Conservation (phyloP, 2,797 vertebrate species). For the Decapterus maruadsi region DNA sequence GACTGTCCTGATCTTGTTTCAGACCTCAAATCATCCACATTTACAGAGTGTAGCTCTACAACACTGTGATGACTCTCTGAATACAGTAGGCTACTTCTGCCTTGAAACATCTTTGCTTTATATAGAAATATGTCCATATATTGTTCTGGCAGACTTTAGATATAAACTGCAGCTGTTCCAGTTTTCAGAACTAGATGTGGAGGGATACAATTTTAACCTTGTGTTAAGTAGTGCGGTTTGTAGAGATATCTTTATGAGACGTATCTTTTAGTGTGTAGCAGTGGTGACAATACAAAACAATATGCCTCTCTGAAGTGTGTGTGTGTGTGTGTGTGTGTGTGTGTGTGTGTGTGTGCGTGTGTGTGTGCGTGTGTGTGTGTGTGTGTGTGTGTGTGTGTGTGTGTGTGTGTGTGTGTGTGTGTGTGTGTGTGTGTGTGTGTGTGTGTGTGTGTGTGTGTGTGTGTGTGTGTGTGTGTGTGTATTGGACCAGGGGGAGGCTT, state of each 20-base stretch:
- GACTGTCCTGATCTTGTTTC: constrained; percentile 27
- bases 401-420: too few species aligned
- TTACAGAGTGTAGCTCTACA: constrained; percentile 24
- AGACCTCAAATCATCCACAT: constrained; percentile 14
- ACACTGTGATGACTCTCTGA: constrained; percentile 43
- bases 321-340: too few species aligned
- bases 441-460: too few species aligned
- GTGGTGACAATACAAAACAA: background rate
- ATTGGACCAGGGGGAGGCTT: background rate
- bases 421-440: too few species aligned
- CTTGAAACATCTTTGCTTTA: background rate
- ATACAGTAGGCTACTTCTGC: background rate
- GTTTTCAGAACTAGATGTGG: background rate
- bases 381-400: too few species aligned
- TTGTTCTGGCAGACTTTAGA: constrained; percentile 21
- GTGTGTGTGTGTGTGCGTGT: too few species aligned
- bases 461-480: constrained; percentile 5
- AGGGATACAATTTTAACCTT: background rate
- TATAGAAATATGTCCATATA: constrained; percentile 1
- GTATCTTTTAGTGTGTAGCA: constrained; percentile 11
- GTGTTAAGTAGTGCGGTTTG: background rate
- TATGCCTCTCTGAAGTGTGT: background rate
- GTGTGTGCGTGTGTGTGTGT: too few species aligned
- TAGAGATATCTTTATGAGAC: background rate
- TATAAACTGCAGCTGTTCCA: constrained; percentile 19